Evolutionary conservation across 2,113 vertebrate genomes (phyloP).

Genomic region (Dasypus novemcinctus): DNA sequence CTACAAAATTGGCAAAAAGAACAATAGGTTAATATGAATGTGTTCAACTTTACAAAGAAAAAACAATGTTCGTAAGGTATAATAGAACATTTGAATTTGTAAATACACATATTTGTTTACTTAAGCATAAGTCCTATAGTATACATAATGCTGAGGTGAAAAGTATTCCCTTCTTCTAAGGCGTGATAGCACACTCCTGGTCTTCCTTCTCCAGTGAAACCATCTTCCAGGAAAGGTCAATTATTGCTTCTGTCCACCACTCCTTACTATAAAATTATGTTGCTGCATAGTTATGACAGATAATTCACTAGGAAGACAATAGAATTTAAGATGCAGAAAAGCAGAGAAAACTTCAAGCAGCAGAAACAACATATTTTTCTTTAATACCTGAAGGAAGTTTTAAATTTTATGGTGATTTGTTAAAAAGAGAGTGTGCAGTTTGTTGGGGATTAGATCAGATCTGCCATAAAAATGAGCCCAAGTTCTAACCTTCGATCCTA

Average conservation of each 20-base stretch:
- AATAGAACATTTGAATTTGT: neutral
- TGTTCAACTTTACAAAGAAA: neutral
- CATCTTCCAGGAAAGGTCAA: neutral
- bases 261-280: neutral
- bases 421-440: neutral
- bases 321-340: neutral
- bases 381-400: neutral
- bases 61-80: neutral
- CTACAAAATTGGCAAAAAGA: neutral
- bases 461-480: no score
- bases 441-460: no score
- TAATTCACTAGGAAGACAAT: neutral
- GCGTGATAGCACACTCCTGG: neutral
- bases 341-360: neutral
- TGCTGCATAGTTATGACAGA: rapidly evolving
- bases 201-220: neutral
- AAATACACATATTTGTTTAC: neutral
- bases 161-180: neutral
- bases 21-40: neutral
- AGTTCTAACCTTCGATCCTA: no score
- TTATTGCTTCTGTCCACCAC: neutral
- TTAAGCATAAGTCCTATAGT: neutral
- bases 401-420: neutral
- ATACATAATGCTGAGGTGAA: neutral
- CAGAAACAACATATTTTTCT: neutral